phyloP scores from a whole-genome alignment of 2,888 invertebrate genomes.

The Limnephilus auricula region DNA sequence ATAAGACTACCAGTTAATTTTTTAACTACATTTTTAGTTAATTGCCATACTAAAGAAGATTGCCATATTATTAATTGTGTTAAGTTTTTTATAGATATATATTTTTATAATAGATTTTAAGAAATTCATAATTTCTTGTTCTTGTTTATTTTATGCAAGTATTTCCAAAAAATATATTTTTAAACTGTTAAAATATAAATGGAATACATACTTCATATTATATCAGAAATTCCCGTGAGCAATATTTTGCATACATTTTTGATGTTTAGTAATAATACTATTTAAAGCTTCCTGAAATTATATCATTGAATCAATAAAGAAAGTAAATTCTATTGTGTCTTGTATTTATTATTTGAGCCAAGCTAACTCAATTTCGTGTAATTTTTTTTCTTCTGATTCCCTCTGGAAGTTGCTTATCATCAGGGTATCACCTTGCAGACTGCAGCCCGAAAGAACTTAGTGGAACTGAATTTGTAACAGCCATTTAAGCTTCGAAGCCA shows the following conservation, averaged over 20 bases:
- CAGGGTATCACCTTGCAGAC: background rate
- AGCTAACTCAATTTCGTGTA: background rate
- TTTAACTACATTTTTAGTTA: background rate
- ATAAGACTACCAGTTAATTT: background rate
- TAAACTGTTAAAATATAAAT: background rate
- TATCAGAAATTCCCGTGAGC: background rate
- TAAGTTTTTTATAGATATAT: slow-evolving; percentile 31
- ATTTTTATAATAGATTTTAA: slow-evolving; percentile 41
- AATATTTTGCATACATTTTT: background rate
- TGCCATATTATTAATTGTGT: slow-evolving; percentile 45
- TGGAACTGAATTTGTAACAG: background rate
- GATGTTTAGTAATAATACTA: background rate
- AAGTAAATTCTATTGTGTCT: background rate
- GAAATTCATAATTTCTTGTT: background rate
- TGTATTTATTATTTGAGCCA: background rate
- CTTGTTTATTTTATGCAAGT: background rate
- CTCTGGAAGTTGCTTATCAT: background rate
- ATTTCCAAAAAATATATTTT: background rate
- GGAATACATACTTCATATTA: background rate
- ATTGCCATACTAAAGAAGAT: slow-evolving; percentile 4
- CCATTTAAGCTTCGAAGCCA: background rate
- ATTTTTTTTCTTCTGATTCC: background rate
- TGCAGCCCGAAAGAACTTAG: background rate
- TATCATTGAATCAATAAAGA: background rate
- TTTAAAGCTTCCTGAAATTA: background rate